A percentile compares a stretch with the other conserved stretches of the same genome.
Evolutionary conservation across 2,888 invertebrate genomes (phyloP).

Genomic region (Anagyrus pseudococci): DNA sequence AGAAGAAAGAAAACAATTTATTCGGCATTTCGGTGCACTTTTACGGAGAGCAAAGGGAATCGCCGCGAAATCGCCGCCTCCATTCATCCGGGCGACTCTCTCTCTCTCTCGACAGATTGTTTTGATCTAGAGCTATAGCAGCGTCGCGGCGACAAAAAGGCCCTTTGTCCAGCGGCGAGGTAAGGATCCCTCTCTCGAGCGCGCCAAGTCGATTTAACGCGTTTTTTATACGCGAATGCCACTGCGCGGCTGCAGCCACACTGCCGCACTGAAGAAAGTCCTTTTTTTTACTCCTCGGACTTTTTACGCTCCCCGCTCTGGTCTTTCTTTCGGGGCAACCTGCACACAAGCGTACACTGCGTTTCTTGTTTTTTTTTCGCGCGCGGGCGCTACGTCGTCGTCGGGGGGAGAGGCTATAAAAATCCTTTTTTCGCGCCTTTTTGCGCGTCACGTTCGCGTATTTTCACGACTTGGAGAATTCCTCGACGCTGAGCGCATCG

Average conservation of each 20-base stretch:
- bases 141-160: conserved; percentile 45
- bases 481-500: conserved; percentile 47
- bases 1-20: conserved; percentile 29
- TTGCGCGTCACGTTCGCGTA: conserved; percentile 27
- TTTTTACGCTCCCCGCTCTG: conserved; percentile 2
- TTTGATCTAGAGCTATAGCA: conserved; percentile 42
- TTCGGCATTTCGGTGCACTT: conserved; percentile 28
- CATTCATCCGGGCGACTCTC: conserved; percentile 29
- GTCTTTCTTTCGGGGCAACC: too few relatives aligned
- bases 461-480: conserved; percentile 41
- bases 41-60: conserved; percentile 7
- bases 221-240: conserved; percentile 31
- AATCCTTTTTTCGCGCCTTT: conserved; percentile 7
- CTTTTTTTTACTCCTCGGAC: conserved; percentile 18
- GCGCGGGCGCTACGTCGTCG: too few relatives aligned
- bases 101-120: conserved; percentile 48
- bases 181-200: conserved; percentile 4
- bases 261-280: conserved; percentile 35
- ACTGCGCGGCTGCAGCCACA: neutral
- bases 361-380: too few relatives aligned
- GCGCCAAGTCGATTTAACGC: conserved; percentile 30
- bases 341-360: too few relatives aligned
- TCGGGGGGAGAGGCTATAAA: too few relatives aligned
- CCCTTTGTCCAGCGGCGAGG: conserved; percentile 39
- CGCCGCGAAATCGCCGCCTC: conserved; percentile 18